Conservation (phyloP, 2,113 vertebrate species). For the Chionodraco myersi region DNA sequence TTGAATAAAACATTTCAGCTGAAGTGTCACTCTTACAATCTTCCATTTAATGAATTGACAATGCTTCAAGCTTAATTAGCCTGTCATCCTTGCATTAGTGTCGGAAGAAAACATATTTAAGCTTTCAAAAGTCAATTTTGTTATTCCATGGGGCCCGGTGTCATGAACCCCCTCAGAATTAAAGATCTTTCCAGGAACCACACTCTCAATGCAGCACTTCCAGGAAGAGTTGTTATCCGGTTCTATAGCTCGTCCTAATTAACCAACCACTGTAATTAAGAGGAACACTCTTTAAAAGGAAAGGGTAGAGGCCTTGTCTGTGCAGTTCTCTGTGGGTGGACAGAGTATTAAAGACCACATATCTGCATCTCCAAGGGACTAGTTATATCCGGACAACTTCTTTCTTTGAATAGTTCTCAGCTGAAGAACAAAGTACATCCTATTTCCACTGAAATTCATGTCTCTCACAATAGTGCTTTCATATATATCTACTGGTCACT, state of each 20-base stretch:
- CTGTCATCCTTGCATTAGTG: slow-evolving; percentile 46
- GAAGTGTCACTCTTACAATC: slow-evolving; percentile 34
- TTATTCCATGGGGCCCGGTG: slow-evolving; percentile 43
- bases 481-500: background rate
- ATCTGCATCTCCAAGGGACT: slow-evolving; percentile 22
- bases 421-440: background rate
- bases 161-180: slow-evolving; percentile 45
- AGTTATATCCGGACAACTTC: background rate
- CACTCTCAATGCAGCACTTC: slow-evolving; percentile 38
- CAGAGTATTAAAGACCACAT: slow-evolving; percentile 20
- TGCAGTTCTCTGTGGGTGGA: slow-evolving; percentile 33
- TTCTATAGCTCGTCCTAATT: slow-evolving; percentile 45
- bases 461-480: background rate
- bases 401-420: background rate
- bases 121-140: slow-evolving; percentile 49
- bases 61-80: slow-evolving; percentile 56
- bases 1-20: slow-evolving; percentile 27
- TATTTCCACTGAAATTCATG: slow-evolving; percentile 4
- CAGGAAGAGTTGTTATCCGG: slow-evolving; percentile 38
- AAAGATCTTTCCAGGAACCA: slow-evolving; percentile 51
- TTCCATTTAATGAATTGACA: slow-evolving; percentile 59
- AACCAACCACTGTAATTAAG: slow-evolving; percentile 52
- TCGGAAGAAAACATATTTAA: slow-evolving; percentile 51
- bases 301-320: slow-evolving; percentile 18
- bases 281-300: slow-evolving; percentile 3